Conservation (phyloP, 2,797 vertebrate species). For the Hydrocynus forskahlii region DNA sequence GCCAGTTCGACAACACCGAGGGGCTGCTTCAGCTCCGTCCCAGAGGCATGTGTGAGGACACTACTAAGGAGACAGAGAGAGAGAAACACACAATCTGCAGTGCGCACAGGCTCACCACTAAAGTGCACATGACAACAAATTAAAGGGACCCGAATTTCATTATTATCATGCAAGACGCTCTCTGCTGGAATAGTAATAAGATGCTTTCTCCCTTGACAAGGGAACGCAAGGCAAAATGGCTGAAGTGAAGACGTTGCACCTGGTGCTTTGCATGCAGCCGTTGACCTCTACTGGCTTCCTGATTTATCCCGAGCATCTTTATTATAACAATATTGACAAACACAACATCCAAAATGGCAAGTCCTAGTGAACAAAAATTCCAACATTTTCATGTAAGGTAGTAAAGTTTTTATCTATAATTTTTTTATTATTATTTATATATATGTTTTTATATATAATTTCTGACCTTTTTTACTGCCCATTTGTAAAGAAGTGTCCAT, state of each 20-base stretch:
- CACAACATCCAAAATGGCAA: background rate
- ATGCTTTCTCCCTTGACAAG: constrained; percentile 1
- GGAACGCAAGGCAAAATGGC: background rate
- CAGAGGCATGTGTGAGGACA: constrained; percentile 44
- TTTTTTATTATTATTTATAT: too few species aligned
- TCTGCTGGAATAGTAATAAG: background rate
- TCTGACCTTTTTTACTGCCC: too few species aligned
- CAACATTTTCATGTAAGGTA: background rate
- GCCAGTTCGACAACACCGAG: constrained; percentile 22
- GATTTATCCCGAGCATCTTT: background rate
- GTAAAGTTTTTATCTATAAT: too few species aligned
- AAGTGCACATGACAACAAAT: constrained; percentile 23
- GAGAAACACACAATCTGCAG: background rate
- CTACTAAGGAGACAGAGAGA: constrained; percentile 35
- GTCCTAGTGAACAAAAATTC: background rate
- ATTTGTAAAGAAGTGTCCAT: too few species aligned
- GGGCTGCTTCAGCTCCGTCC: constrained; percentile 15
- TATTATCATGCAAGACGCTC: background rate
- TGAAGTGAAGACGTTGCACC: background rate
- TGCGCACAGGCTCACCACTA: background rate
- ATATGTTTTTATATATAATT: too few species aligned
- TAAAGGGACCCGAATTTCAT: background rate
- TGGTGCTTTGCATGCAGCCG: background rate
- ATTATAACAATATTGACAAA: background rate
- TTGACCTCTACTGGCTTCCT: background rate